These are phyloP conservation scores for Sisyra terminalis DNA, from an alignment of 2,888 invertebrate species.

Conservation along the genomic window DNA sequence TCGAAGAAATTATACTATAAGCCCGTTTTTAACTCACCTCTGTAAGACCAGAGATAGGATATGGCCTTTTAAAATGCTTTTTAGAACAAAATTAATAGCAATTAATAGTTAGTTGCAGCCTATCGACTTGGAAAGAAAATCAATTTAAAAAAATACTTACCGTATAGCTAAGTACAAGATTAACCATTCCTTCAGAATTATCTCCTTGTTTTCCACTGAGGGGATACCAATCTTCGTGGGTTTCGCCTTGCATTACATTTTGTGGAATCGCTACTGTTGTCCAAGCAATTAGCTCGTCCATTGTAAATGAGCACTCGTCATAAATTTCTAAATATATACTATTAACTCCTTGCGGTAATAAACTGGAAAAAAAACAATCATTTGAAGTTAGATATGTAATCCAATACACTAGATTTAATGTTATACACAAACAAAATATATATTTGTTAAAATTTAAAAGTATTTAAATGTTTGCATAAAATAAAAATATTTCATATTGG, in stretches of 20 bases:
- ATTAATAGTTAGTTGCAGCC: too few relatives aligned
- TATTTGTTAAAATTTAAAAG: too few relatives aligned
- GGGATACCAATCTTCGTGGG: constrained; percentile 89
- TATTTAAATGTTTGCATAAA: too few relatives aligned
- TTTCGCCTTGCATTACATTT: constrained; percentile 70
- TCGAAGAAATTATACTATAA: too few relatives aligned
- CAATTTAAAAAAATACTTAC: constrained; percentile 27
- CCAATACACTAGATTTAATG: too few relatives aligned
- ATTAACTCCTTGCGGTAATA: constrained; percentile 76
- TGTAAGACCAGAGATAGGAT: neutral
- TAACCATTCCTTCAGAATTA: constrained; percentile 83
- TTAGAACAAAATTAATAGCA: neutral
- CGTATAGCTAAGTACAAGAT: constrained; percentile 70
- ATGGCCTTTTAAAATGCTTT: constrained; percentile 9
- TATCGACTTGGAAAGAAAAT: too few relatives aligned
- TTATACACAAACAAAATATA: too few relatives aligned
- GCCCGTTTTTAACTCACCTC: constrained; percentile 8
- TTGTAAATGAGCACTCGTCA: constrained; percentile 92
- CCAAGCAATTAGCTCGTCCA: constrained; percentile 94
- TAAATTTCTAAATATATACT: constrained; percentile 85
- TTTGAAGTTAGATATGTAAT: too few relatives aligned
- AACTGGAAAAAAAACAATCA: constrained; percentile 35
- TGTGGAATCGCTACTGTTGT: constrained; percentile 76
- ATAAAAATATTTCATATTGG: too few relatives aligned
- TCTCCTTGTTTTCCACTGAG: constrained; percentile 91